Evolutionary conservation across 2,113 vertebrate species (phyloP).

Genomic region (Myocastor coypus): DNA sequence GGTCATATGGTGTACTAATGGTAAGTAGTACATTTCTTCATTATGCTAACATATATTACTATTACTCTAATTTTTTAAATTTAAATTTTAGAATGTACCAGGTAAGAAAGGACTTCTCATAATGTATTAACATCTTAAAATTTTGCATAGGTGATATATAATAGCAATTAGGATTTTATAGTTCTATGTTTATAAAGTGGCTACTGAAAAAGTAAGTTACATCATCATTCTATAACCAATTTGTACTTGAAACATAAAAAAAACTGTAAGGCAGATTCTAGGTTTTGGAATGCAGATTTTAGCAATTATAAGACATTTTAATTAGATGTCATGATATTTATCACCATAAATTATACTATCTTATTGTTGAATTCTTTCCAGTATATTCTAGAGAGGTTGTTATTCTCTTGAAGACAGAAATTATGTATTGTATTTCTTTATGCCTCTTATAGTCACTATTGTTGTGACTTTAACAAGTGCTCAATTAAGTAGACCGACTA

Average conservation of each 20-base stretch:
- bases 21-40: conserved; percentile 84
- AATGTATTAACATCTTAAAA: background rate
- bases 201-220: background rate
- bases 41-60: conserved; percentile 13
- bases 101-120: background rate
- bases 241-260: conserved; percentile 17
- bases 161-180: background rate
- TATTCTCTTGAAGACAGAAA: background rate
- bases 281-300: conserved; percentile 42
- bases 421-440: conserved; percentile 2
- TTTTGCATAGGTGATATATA: conserved; percentile 9
- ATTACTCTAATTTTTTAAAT: conserved; percentile 36
- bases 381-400: background rate
- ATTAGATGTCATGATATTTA: conserved; percentile 38
- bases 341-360: background rate
- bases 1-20: conserved; percentile 99
- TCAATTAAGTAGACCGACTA: background rate
- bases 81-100: background rate
- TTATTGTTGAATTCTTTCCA: conserved; percentile 33
- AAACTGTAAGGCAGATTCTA: conserved; percentile 23
- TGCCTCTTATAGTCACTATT: background rate
- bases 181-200: conserved; percentile 9
- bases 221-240: conserved; percentile 25
- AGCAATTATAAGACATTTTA: background rate
- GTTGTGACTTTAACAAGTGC: background rate